Evolutionary conservation across 2,888 invertebrate species (phyloP).

Genomic region (Aleiodes alternator): DNA sequence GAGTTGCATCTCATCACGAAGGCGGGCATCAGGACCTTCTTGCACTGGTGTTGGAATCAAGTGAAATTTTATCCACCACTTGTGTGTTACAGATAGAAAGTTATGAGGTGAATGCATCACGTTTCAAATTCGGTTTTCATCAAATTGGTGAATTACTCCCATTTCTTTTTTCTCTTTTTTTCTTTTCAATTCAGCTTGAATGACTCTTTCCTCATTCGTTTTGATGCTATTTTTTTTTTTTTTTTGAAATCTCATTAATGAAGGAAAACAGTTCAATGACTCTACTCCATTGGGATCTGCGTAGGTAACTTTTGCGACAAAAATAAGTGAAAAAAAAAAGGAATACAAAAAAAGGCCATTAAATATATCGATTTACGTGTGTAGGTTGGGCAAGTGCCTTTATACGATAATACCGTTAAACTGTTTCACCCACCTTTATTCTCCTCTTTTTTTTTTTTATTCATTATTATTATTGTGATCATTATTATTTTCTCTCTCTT

Average conservation of each 20-base stretch:
- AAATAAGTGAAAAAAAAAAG: background rate
- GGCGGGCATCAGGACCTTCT: slow-evolving; percentile 39
- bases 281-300: slow-evolving; percentile 7
- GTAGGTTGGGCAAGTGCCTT: slow-evolving; percentile 53
- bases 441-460: slow-evolving; percentile 39
- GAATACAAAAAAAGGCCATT: slow-evolving; percentile 58
- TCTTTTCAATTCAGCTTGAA: background rate
- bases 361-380: slow-evolving; percentile 50
- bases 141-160: background rate
- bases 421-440: slow-evolving; percentile 61
- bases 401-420: slow-evolving; percentile 54
- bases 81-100: slow-evolving; percentile 67
- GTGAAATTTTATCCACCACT: slow-evolving; percentile 67
- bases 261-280: slow-evolving; percentile 23
- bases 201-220: background rate
- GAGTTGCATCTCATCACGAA: slow-evolving; percentile 46
- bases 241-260: background rate
- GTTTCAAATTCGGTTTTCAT: slow-evolving; percentile 36
- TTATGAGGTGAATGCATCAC: slow-evolving; percentile 52
- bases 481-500: background rate
- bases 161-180: background rate
- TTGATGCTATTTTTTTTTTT: background rate
- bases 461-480: background rate
- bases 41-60: slow-evolving; percentile 57
- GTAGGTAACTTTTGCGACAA: slow-evolving; percentile 36